Conservation (phyloP, 2,113 vertebrate genomes). For the Sinocyclocheilus grahami region DNA sequence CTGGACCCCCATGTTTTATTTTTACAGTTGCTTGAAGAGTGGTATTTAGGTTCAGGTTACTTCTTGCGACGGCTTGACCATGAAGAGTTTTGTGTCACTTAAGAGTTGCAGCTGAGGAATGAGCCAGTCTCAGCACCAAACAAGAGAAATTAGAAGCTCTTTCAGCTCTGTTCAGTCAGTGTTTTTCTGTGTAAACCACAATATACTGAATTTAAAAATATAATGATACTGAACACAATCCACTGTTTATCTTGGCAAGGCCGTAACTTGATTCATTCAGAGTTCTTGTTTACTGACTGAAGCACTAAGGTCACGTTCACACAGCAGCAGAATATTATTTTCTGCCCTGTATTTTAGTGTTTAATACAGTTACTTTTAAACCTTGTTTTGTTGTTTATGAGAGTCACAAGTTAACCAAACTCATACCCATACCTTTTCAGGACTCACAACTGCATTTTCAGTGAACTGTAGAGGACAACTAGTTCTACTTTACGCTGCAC, state of each 20-base stretch:
- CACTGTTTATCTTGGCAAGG: background rate
- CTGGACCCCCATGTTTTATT: constrained; percentile 79
- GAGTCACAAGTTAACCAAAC: background rate
- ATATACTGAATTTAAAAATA: background rate
- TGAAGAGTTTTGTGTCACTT: constrained; percentile 67
- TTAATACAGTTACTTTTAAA: background rate
- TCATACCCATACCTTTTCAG: background rate
- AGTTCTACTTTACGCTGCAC: background rate
- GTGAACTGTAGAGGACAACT: background rate
- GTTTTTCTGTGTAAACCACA: background rate
- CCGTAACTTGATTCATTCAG: background rate
- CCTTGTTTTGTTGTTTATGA: background rate
- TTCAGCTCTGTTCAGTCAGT: background rate
- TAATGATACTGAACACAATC: background rate
- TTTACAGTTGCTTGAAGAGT: constrained; percentile 78
- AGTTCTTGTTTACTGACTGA: background rate
- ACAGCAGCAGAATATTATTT: background rate
- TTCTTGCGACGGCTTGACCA: constrained; percentile 75
- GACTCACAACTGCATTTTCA: background rate
- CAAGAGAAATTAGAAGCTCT: background rate
- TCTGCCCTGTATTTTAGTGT: background rate
- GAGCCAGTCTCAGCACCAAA: constrained; percentile 41
- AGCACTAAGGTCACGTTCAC: background rate
- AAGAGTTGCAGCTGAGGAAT: constrained; percentile 58
- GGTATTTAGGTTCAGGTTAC: constrained; percentile 77